Evolutionary conservation across 2,113 vertebrate genomes (phyloP), one percentile per base, ranked within the genome.

Genomic region (Psammodynastes pulverulentus): DNA sequence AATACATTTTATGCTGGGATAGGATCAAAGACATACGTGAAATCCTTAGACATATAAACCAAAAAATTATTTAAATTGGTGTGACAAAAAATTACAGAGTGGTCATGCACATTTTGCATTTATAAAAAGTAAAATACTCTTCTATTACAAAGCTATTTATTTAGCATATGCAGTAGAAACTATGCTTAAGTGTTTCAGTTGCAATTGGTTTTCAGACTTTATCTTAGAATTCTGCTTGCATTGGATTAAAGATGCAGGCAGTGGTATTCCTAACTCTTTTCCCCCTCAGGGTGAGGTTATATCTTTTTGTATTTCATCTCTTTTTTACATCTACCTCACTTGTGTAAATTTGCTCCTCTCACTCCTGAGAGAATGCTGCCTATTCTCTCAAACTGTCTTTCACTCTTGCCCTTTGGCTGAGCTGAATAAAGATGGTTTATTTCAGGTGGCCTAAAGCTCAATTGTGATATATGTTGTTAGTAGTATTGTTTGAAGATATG

Each of bases 71-170:
- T 49, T 88, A 21, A 26, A 92, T 24, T 7, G 10, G 24, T 86
- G 0, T 21, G 87, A 6, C 13, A 29, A 29, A 56, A 72, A 94
- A n/a, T 58, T 7, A 19, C 0, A 92, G 39, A 49, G 43, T 23
- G 87, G 72, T 15, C 51, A 91, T 23, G n/a, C 88, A 26, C 93
- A 0, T 29, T 95, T 88, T 89, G 54, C 88, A 34, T 93, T 94
- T 94, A 86, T 86, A 85, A 90, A 93, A 95, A 92, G 95, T 43
- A 95, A 92, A 52, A 92, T 8, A 90, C 39, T 9, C 1, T 39
- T 90, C 52, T 88, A 34, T 45, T 62, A 53, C 48, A 72, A 10
- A 54, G 45, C 29, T 43, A 39, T 1, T 29, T 45, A 84, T 43
- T 52, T 0, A 53, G 54, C 12, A 43, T 12, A 48, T 91, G 62